Base-by-base conservation (phyloP, 2,797 vertebrate genomes). In the Amazonetta brasiliensis region DNA sequence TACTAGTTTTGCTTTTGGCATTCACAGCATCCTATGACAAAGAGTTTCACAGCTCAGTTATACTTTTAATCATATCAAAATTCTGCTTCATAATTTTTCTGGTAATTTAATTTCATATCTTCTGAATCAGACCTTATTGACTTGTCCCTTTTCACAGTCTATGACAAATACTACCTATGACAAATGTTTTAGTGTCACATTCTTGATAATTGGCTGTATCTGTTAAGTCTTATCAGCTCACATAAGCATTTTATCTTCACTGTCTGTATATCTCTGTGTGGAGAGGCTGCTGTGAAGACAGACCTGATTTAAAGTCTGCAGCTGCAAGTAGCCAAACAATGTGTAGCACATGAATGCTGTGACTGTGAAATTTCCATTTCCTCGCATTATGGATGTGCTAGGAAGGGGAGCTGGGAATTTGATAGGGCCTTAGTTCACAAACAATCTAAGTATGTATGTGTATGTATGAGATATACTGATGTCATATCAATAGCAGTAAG, bases 291-390 rank as follows among this genome's bases (percentile, higher is more conserved):
- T 69, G 39, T 54, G 78, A 87, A 89, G 56, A 33, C 48, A 50
- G 64, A 41, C 54, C 50, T 88, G 15, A 28, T 83, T 87, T 77
- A 84, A 84, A 87, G 12, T 37, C 54, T 88, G 48, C 72, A 89
- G 56, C 72, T 85, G 72, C 83, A 80, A 89, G 67, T 79, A 83
- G 48, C 21, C n/a, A 60, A 64, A 71, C 71, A 62, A 16, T 58
- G 39, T 72, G 22, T 46, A 64, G 71, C 43, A 94, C 67, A 80
- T 71, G 16, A 71, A 44, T 87, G 33, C 37, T 82, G 33, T 68
- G 77, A 79, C 63, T 90, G 73, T 91, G 93, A 96, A 96, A 92
- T 94, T 77, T 94, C 77, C 28, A 39, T 94, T 95, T 93, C 41
- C 64, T 93, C 8, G 1, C 35, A 74, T 79, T 76, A 87, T n/a